Evolutionary conservation across 2,888 invertebrate genomes (phyloP), one percentile per base, ranked within the genome.

Genomic region (Drosophila buzzatii): DNA sequence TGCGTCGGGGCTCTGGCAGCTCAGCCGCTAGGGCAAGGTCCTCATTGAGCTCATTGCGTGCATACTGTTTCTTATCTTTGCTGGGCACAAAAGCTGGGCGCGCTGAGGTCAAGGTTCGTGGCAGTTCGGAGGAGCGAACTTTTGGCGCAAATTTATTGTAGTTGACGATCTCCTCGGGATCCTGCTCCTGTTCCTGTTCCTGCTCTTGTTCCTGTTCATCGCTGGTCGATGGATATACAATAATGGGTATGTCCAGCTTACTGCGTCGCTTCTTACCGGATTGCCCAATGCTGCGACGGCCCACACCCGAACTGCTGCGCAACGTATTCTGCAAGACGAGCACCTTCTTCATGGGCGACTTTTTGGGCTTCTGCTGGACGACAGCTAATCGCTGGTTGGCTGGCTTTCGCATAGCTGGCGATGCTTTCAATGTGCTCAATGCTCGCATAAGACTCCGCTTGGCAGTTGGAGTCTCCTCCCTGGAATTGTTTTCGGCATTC

Each of bases 371-470:
- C n/a, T 69, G 47, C 41, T 64, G 51, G 10, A 44, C 20, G n/a
- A n/a, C 35, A 39, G 52, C 16, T 7, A 67, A 47, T 2, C 69
- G 56, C 63, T 77, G 39, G 37, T 14, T 58, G 39, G 78, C 55
- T 39, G 78, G 44, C 23, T 65, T 74, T 8, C 75, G 55, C 37
- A 60, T 8, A 2, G 70, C 81, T 2, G 80, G 62, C n/a, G 86
- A 68, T 8, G 81, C 70, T 18, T 73, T 74, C 2, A 92, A 84
- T 18, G 91, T 86, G 59, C 70, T 87, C 14, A 91, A 62, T 2
- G 87, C 84, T 16, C 70, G 72, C 52, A 92, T 73, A 4, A 93
- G 76, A 52, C 85, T 92, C 2, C 93, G 89, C 64, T 92, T 93
- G 3, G 92, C 92, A 6, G 78, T 61, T 0, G 90, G 90, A 0